Conservation (phyloP, 2,113 vertebrate species). For the Arothron firmamentum region DNA sequence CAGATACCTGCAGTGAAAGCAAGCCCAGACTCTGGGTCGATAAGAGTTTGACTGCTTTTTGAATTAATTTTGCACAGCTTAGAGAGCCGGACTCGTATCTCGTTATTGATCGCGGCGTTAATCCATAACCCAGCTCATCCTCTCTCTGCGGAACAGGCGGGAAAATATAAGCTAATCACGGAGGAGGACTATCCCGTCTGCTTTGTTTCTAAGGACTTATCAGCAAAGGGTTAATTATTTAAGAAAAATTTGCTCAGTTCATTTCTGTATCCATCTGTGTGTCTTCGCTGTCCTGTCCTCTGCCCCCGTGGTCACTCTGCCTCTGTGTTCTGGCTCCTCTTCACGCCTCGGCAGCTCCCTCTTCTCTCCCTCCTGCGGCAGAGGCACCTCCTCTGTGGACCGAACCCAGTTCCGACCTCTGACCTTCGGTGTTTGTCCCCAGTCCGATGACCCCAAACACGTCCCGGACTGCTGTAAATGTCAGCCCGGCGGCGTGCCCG, state of each 20-base stretch:
- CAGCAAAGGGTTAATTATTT: conserved; percentile 48
- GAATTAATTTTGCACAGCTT: conserved; percentile 95
- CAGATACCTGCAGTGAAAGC: conserved; percentile 91
- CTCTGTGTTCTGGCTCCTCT: conserved; percentile 42
- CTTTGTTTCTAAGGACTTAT: conserved; percentile 14
- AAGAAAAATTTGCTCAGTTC: conserved; percentile 47
- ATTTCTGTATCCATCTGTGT: conserved; percentile 34
- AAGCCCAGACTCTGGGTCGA: conserved; percentile 89
- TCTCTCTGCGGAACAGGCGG: conserved; percentile 81
- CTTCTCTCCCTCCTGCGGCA: too few relatives aligned
- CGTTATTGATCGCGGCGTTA: conserved; percentile 93
- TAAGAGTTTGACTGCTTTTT: conserved; percentile 96
- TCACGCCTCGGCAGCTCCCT: too few relatives aligned
- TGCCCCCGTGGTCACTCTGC: conserved; percentile 21
- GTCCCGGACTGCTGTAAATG: conserved; percentile 74
- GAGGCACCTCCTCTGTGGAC: conserved; percentile 64
- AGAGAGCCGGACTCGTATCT: conserved; percentile 86
- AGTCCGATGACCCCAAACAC: conserved; percentile 75
- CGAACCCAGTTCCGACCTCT: conserved; percentile 68
- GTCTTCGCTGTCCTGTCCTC: conserved; percentile 20
- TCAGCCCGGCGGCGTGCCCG: conserved; percentile 58
- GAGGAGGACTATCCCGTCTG: conserved; percentile 82
- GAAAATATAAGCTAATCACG: conserved; percentile 81
- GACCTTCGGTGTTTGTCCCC: conserved; percentile 67
- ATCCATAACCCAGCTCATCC: conserved; percentile 95